Conservation (phyloP, 2,888 invertebrate species). For the Hyposoter dolosus region DNA sequence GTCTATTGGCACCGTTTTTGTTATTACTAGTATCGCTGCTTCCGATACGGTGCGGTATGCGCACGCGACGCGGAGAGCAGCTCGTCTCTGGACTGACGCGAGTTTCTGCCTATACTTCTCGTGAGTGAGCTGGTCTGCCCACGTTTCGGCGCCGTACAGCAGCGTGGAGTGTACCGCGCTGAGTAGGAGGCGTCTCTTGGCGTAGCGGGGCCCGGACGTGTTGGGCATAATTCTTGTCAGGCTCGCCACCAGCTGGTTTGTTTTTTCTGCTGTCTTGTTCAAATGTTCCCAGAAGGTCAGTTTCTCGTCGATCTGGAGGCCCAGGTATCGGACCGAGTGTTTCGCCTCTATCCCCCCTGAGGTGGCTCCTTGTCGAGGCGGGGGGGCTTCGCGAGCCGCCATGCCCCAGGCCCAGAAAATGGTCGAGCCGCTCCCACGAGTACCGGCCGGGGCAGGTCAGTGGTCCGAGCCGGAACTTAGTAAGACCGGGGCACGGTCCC, state of each 20-base stretch:
- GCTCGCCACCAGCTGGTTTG: conserved; percentile 10
- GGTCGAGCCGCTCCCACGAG: no score
- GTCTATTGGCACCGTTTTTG: no score
- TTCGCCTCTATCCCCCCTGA: no score
- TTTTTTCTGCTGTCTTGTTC: conserved; percentile 40
- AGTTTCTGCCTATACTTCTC: conserved; percentile 65
- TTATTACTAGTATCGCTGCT: no score
- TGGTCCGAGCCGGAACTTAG: no score
- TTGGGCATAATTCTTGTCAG: conserved; percentile 57
- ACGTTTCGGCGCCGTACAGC: conserved; percentile 64
- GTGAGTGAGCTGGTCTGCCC: conserved; percentile 59
- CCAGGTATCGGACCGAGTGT: conserved; percentile 44
- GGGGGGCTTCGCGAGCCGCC: no score
- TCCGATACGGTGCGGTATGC: no score
- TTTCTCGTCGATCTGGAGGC: conserved; percentile 51
- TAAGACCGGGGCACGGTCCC: no score
- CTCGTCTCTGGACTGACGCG: conserved; percentile 67
- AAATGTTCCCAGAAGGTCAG: conserved; percentile 44
- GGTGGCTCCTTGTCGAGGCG: no score
- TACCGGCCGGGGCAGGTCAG: no score
- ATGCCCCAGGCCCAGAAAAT: no score
- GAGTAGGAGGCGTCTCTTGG: conserved; percentile 40
- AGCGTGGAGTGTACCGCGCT: conserved; percentile 32
- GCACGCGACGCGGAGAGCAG: conserved; percentile 69
- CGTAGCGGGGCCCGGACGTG: conserved; percentile 45